A percentile compares a stretch with the other conserved stretches of the same genome.
These are phyloP conservation scores for Macrosoma leucophasiata DNA, from an alignment of 2,888 invertebrate species.

Conservation along the genomic window DNA sequence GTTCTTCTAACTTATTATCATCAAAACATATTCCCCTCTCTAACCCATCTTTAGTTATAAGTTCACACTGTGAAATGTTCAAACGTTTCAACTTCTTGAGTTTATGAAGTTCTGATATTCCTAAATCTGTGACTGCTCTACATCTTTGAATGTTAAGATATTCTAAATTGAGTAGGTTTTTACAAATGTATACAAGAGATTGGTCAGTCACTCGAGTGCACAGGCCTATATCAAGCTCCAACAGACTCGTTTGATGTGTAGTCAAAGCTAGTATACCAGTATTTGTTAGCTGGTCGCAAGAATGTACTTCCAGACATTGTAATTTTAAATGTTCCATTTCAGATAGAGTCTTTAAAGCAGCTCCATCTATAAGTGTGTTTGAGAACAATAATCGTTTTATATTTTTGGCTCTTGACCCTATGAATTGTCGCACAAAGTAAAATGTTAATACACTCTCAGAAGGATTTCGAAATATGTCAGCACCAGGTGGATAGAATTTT, in stretches of 20 bases:
- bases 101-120: constrained; percentile 71
- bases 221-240: constrained; percentile 77
- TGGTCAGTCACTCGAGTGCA: constrained; percentile 80
- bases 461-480: constrained; percentile 53
- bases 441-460: constrained; percentile 85
- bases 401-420: constrained; percentile 65
- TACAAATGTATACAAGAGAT: constrained; percentile 76
- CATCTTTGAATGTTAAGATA: constrained; percentile 79
- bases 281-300: constrained; percentile 79
- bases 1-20: constrained; percentile 66
- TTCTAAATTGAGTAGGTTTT: constrained; percentile 74
- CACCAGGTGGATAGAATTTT: constrained; percentile 77
- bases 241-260: constrained; percentile 71
- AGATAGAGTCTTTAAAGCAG: constrained; percentile 73
- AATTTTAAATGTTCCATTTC: constrained; percentile 69
- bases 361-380: constrained; percentile 80
- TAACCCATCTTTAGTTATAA: constrained; percentile 77
- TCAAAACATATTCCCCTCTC: constrained; percentile 74
- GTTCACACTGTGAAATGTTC: constrained; percentile 81
- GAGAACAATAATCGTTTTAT: constrained; percentile 80
- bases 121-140: constrained; percentile 77
- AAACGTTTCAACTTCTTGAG: constrained; percentile 73
- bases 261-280: constrained; percentile 74
- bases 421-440: constrained; percentile 76
- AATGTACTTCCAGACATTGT: constrained; percentile 66